phyloP scores from a whole-genome alignment of 2,888 invertebrate genomes.

The Cerceris ruficornis region DNA sequence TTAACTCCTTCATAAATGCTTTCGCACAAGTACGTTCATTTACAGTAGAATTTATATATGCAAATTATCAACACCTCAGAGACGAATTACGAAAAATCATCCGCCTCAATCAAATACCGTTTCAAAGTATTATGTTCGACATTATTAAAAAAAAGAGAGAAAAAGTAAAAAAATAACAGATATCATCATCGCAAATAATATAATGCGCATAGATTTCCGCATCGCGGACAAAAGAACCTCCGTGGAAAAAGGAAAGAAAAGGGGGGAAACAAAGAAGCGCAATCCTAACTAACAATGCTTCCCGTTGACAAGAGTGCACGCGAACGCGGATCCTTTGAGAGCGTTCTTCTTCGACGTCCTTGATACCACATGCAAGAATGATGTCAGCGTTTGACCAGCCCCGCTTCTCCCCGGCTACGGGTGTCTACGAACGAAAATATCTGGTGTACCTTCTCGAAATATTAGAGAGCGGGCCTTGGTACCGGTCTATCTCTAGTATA shows the following conservation, averaged over 20 bases:
- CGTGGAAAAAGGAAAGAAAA: not conserved
- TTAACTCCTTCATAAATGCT: no score
- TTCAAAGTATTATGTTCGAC: no score
- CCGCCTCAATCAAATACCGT: no score
- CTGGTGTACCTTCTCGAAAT: conserved; percentile 46
- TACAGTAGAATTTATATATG: no score
- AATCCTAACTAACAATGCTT: conserved; percentile 9
- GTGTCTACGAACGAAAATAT: conserved; percentile 57
- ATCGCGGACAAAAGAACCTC: not conserved
- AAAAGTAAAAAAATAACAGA: not conserved
- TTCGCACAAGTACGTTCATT: no score
- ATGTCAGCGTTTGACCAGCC: conserved; percentile 58
- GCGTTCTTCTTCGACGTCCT: conserved; percentile 53
- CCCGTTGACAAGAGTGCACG: not conserved
- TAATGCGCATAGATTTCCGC: conserved; percentile 5
- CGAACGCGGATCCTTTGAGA: conserved; percentile 38
- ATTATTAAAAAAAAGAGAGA: no score
- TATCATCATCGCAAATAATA: not conserved
- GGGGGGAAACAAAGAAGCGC: not conserved
- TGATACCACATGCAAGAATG: conserved; percentile 53
- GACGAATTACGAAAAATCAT: no score
- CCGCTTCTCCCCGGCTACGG: conserved; percentile 6
- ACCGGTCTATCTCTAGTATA: conserved; percentile 5
- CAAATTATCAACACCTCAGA: no score
- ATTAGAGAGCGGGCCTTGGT: conserved; percentile 29